Percentiles rank a stretch among this genome's conserved stretches.
phyloP scores from a whole-genome alignment of 2,113 vertebrate genomes.

The Taxidea taxus region DNA sequence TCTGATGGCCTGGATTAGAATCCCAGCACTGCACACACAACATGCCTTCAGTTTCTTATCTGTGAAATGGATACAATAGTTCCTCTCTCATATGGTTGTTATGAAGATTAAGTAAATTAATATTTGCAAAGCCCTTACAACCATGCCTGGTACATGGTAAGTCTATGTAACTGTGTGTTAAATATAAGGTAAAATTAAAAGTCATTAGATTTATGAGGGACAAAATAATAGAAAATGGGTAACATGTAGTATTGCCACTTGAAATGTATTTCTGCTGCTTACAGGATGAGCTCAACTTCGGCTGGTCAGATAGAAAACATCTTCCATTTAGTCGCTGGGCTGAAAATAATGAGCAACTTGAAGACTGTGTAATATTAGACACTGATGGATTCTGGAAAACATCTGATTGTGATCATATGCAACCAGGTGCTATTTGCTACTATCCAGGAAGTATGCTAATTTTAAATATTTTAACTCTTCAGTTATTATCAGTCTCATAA shows the following conservation, averaged over 20 bases:
- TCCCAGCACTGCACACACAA: neutral
- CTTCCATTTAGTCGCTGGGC: conserved; percentile 92
- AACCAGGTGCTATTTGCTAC: conserved; percentile 92
- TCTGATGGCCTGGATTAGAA: neutral
- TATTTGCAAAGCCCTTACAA: neutral
- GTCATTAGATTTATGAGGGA: neutral
- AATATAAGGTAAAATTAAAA: conserved; percentile 16
- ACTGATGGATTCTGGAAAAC: conserved; percentile 95
- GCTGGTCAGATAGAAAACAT: conserved; percentile 92
- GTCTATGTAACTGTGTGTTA: neutral
- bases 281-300: conserved; percentile 91
- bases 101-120: neutral
- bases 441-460: conserved; percentile 85
- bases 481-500: neutral
- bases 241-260: neutral
- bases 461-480: conserved; percentile 3
- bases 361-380: conserved; percentile 91
- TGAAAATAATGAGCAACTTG: conserved; percentile 79
- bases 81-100: neutral
- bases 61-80: neutral
- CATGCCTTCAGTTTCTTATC: neutral
- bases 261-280: neutral
- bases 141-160: neutral
- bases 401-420: conserved; percentile 84
- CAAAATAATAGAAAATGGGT: neutral